Percentiles rank a stretch among this genome's conserved stretches.
phyloP scores from a whole-genome alignment of 2,888 invertebrate genomes.

The Diarsia mendica region DNA sequence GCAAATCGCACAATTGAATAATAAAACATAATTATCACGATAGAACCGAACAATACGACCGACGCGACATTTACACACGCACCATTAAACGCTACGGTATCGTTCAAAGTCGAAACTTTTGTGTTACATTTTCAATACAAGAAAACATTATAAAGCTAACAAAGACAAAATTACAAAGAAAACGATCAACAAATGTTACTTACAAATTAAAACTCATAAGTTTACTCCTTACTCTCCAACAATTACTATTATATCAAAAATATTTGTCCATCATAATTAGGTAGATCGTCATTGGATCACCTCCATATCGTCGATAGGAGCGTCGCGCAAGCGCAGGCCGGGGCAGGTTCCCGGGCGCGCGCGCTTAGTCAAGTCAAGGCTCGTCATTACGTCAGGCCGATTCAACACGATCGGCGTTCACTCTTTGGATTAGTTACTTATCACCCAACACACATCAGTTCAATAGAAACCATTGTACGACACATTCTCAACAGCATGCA shows the following conservation, averaged over 20 bases:
- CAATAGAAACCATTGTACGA: conserved; percentile 73
- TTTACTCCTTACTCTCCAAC: conserved; percentile 86
- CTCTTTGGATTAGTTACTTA: conserved; percentile 84
- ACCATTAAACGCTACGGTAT: conserved; percentile 81
- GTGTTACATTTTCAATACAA: conserved; percentile 80
- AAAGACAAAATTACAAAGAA: conserved; percentile 89
- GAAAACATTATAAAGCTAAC: conserved; percentile 89
- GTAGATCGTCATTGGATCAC: conserved; percentile 67
- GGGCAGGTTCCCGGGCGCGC: conserved; percentile 43
- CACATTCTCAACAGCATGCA: conserved; percentile 73
- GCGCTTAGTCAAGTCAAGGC: conserved; percentile 71
- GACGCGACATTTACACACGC: conserved; percentile 75
- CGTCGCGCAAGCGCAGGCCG: conserved; percentile 37
- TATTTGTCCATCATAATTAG: conserved; percentile 76
- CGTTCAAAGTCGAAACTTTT: conserved; percentile 78
- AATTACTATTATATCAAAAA: conserved; percentile 88
- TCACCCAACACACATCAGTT: conserved; percentile 77
- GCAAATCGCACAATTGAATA: conserved; percentile 86
- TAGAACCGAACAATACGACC: conserved; percentile 77
- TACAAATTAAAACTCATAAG: conserved; percentile 88
- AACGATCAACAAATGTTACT: conserved; percentile 89
- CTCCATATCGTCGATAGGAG: conserved; percentile 66
- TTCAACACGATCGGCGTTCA: conserved; percentile 74
- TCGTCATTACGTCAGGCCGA: conserved; percentile 70
- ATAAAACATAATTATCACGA: conserved; percentile 81